Evolutionary conservation across 2,797 vertebrate genomes (phyloP).

Genomic region (Argyrosomus regius): DNA sequence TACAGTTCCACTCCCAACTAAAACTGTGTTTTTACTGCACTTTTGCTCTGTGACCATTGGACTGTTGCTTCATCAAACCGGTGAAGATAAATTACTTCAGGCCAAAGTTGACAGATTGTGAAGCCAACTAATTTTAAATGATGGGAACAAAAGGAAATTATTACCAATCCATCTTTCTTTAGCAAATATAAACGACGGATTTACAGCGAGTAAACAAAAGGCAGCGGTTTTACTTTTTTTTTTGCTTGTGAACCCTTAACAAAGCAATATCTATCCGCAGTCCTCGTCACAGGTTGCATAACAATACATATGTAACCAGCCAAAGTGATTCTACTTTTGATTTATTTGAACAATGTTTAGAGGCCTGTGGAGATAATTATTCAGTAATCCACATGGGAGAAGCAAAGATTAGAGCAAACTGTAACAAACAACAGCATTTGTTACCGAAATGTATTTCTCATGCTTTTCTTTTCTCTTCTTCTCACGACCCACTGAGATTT

Average conservation of each 20-base stretch:
- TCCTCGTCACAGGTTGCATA: neutral
- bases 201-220: neutral
- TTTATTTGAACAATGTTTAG: neutral
- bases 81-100: slow-evolving; percentile 2
- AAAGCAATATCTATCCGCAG: neutral
- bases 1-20: slow-evolving; percentile 23
- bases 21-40: slow-evolving; percentile 9
- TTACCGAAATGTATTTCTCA: neutral
- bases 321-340: neutral
- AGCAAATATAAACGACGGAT: neutral
- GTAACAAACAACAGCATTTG: neutral
- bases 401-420: neutral
- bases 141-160: neutral
- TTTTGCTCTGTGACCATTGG: slow-evolving; percentile 10
- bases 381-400: neutral
- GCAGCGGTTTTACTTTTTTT: neutral
- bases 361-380: neutral
- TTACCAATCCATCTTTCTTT: neutral
- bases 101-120: neutral
- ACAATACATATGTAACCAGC: neutral
- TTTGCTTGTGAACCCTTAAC: neutral
- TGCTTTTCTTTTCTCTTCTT: neutral
- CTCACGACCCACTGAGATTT: neutral
- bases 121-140: slow-evolving; percentile 11
- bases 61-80: slow-evolving; percentile 11